Percentiles rank a stretch among this genome's conserved stretches.
phyloP scores from a whole-genome alignment of 2,113 vertebrate species.

The Corythornis vintsioides region DNA sequence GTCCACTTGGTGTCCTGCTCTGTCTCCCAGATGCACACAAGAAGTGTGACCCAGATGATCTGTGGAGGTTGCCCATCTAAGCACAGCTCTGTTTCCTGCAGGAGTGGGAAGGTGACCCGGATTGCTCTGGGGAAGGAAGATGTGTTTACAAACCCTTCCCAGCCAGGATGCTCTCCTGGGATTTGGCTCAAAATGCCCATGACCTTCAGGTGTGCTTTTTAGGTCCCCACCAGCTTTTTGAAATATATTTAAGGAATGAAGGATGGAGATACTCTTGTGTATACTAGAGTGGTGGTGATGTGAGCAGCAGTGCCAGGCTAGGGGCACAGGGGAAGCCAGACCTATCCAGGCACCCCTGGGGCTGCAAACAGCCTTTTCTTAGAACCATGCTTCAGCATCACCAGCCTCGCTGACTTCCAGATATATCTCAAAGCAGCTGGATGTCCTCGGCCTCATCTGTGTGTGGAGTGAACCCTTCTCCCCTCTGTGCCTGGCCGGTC shows the following conservation, averaged over 20 bases:
- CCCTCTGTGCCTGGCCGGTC: fast-evolving
- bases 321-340: neutral
- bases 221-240: neutral
- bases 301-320: fast-evolving
- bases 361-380: neutral
- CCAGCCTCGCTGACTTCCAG: neutral
- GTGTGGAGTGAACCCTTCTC: neutral
- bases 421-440: neutral
- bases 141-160: neutral
- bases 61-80: neutral
- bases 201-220: neutral
- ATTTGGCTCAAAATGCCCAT: neutral
- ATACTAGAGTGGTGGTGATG: neutral
- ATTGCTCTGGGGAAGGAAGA: neutral
- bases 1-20: neutral
- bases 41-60: neutral
- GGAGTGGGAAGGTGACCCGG: neutral
- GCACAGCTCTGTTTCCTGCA: neutral
- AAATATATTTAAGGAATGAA: neutral
- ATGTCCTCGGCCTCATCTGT: neutral
- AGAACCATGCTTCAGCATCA: fast-evolving
- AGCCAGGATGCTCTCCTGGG: neutral
- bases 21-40: neutral
- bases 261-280: neutral
- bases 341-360: too few relatives aligned